Evolutionary conservation across 2,797 vertebrate genomes (phyloP), one percentile per base, ranked within the genome.

Genomic region (Staurois parvus): DNA sequence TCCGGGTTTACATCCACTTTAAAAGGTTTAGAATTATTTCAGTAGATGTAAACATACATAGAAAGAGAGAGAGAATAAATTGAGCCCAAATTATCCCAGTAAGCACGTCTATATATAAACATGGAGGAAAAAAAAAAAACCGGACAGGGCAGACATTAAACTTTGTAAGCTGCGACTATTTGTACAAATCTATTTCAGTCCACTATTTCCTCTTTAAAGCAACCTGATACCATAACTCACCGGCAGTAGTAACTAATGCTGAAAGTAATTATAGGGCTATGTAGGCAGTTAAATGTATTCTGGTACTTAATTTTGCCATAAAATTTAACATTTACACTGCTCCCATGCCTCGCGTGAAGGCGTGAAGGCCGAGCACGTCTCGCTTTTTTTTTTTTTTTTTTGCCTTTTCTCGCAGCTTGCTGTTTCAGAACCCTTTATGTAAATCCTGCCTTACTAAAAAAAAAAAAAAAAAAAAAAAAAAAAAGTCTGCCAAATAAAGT

Each of bases 201-300:
- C 42, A 69, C 77, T 74, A 74, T 79, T 83, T 72, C 32, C 75
- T 74, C 30, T 86, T 73, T 79, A 68, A 83, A 68, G 62, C 73
- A 69, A 66, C 75, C 56, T 64, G 59, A 79, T 56, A 42, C 70
- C 45, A 87, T 83, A 83, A 87, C 78, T 87, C 81, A 83, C 59
- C 78, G 79, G 30, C 80, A 79, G 83, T 87, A 87, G 85, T 74
- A 79, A 79, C 85, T 83, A 87, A 87, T 83, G 85, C 76, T 83
- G 81, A 87, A 87, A 87, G 85, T 87, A 87, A 87, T 87, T 87
- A 87, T 83, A 79, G 75, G 67, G 81, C 83, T 87, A 87, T 83
- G 85, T 83, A 56, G 85, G 85, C 81, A 78, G 81, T 87, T 83
- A 87, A 87, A 86, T 83, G 80, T 72, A 86, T 86, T 79, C 85